Base-by-base conservation (phyloP, 2,888 invertebrate species). In the Argyresthia goedartella region DNA sequence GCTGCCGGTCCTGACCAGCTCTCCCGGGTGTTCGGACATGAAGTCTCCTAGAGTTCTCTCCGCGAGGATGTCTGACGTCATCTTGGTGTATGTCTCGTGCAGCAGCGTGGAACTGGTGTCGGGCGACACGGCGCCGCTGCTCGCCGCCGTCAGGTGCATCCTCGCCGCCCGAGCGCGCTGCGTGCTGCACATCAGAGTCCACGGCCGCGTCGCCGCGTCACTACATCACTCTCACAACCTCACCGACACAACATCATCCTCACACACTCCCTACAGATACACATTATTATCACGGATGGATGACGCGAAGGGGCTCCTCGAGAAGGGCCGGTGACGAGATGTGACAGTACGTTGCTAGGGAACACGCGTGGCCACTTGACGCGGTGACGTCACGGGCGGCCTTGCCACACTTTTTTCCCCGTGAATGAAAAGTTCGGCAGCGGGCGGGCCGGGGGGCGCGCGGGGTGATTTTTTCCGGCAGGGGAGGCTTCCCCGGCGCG, bases 41-140 rank as follows among this genome's bases (percentile, higher is more conserved):
- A 95, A 93, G 73, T 95, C 95, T 50, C 95, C 95, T 56, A 96
- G 87, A 8, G 95, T 94, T 60, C 95, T 87, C 79, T 95, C 96
- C 8, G 95, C 95, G 63, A 96, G 88, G 73, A 95, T 95, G 77
- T 95, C 95, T 9, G 95, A 95, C 61, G 95, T 95, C 91, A 95
- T 92, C 87, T 95, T 95, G 53, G 93, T 94, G 86, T 93, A 94
- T 58, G 93, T 93, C 81, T 95, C 94, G 73, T 93, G 93, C 60
- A 94, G 89, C 62, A 92, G 80, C 60, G 90, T 88, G 61, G 90
- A 90, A 77, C 91, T 91, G 69, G 91, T 91, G 73, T 92, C 91
- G 54, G 92, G 90, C 69, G 92, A 89, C 71, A 91, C 89, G 65
- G 89, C 88, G 66, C 89, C 91, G 63, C 74, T 79, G n/a, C n/a